Conservation (phyloP, 2,113 vertebrate species). For the Elgaria multicarinata region DNA sequence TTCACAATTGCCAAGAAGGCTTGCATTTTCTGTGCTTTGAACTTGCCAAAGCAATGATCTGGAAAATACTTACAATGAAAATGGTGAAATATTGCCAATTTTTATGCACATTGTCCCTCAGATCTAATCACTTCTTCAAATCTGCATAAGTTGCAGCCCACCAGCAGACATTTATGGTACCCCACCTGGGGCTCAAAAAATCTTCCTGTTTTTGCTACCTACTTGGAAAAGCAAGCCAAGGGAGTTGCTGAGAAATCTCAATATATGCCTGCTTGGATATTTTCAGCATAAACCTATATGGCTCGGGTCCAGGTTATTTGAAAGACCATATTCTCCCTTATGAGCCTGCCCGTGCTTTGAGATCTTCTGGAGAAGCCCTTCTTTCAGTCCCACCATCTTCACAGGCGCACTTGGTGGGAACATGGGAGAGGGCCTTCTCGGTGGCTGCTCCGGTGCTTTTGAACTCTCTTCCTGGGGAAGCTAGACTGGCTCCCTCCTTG, state of each 20-base stretch:
- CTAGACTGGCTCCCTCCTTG: too few relatives aligned
- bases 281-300: not conserved
- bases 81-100: not conserved
- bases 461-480: too few relatives aligned
- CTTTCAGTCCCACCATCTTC: too few relatives aligned
- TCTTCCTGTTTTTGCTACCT: not conserved
- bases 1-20: too few relatives aligned
- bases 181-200: not conserved
- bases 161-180: not conserved
- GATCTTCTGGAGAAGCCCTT: too few relatives aligned
- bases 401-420: too few relatives aligned
- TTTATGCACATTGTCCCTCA: too few relatives aligned
- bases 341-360: too few relatives aligned
- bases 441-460: too few relatives aligned
- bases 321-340: too few relatives aligned
- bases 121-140: not conserved
- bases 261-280: not conserved
- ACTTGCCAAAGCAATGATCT: not conserved
- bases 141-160: not conserved
- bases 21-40: not conserved
- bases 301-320: too few relatives aligned
- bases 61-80: not conserved
- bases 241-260: not conserved
- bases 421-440: too few relatives aligned
- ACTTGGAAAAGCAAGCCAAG: not conserved